Evolutionary conservation across 2,888 invertebrate genomes (phyloP).

Genomic region (Phania funesta): DNA sequence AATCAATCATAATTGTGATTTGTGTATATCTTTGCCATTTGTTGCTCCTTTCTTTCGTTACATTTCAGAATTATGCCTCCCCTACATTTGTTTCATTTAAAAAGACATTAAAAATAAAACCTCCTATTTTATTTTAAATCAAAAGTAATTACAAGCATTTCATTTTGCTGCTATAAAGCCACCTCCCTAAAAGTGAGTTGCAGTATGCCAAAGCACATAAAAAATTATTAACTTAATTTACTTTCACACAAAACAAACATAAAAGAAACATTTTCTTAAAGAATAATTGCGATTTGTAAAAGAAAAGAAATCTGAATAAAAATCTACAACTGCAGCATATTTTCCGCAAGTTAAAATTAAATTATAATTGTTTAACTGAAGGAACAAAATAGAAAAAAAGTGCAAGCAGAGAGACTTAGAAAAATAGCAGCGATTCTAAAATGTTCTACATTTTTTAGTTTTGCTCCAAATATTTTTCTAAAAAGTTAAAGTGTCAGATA

Average conservation of each 20-base stretch:
- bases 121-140: conserved; percentile 35
- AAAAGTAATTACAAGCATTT: conserved; percentile 36
- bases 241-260: neutral
- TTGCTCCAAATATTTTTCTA: neutral
- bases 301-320: conserved; percentile 1
- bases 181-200: conserved; percentile 13
- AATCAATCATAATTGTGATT: conserved; percentile 43
- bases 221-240: conserved; percentile 7
- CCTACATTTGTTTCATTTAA: conserved; percentile 50
- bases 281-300: conserved; percentile 22
- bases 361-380: conserved; percentile 45
- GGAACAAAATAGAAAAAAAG: neutral
- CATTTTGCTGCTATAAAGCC: neutral
- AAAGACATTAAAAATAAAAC: conserved; percentile 55
- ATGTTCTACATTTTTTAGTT: neutral
- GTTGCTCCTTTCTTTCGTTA: neutral
- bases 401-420: neutral
- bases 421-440: neutral
- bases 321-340: conserved; percentile 4
- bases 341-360: conserved; percentile 30
- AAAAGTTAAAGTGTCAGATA: neutral
- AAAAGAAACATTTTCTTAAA: neutral
- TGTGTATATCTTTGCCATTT: neutral
- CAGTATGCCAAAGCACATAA: neutral
- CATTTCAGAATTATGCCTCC: conserved; percentile 13